Conservation (phyloP, 2,888 invertebrate species). For the Hetaerina titia region DNA sequence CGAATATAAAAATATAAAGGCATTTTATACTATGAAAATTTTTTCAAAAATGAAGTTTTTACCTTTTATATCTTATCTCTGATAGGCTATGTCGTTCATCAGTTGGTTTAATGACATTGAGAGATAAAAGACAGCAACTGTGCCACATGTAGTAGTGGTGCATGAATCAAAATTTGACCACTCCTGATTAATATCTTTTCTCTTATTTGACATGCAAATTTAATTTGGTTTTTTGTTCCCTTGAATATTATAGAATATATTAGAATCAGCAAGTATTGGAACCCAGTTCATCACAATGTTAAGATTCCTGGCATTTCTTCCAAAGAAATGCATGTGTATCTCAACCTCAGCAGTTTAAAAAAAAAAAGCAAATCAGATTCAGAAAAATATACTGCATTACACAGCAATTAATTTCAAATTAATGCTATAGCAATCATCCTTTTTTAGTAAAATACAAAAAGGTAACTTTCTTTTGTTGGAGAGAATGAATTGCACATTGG, state of each 20-base stretch:
- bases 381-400: not conserved
- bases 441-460: not conserved
- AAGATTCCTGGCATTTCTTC: not conserved
- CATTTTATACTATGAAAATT: not conserved
- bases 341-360: not conserved
- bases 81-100: not conserved
- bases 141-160: not conserved
- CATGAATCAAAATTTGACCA: not conserved
- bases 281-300: not conserved
- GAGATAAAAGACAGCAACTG: not conserved
- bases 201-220: not conserved
- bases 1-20: not conserved
- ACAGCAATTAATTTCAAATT: not conserved
- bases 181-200: not conserved
- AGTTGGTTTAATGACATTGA: not conserved
- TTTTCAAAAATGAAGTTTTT: not conserved
- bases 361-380: not conserved
- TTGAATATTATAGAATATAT: not conserved
- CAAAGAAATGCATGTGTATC: not conserved
- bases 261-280: conserved; percentile 19
- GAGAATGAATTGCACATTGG: conserved; percentile 2
- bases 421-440: not conserved
- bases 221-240: not conserved
- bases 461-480: not conserved
- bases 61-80: not conserved